These are phyloP conservation scores for Philopotamus ludificatus DNA, from an alignment of 1,140 invertebrate species.

Conservation along the genomic window DNA sequence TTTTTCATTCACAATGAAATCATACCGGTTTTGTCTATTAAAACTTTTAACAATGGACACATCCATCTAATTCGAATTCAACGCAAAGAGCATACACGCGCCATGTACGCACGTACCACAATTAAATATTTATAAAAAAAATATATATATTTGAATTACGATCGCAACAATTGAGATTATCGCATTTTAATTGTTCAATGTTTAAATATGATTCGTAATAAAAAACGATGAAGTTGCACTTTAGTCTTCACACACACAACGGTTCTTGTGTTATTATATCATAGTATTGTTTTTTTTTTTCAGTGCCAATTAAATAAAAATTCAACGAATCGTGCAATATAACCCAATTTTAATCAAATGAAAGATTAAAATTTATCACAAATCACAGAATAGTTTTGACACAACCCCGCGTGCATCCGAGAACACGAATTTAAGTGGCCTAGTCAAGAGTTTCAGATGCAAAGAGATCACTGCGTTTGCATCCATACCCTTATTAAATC, in stretches of 20 bases:
- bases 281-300: too few relatives aligned
- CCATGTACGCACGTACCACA: not conserved
- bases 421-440: not conserved
- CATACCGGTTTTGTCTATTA: too few relatives aligned
- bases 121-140: too few relatives aligned
- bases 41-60: too few relatives aligned
- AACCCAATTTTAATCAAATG: not conserved
- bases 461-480: not conserved
- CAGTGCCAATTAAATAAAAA: not conserved
- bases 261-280: too few relatives aligned
- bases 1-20: too few relatives aligned
- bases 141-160: too few relatives aligned
- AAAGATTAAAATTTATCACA: too few relatives aligned
- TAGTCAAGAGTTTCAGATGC: not conserved
- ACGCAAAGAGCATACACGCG: not conserved
- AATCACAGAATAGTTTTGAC: too few relatives aligned
- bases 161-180: too few relatives aligned
- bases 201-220: slow-evolving; percentile 7
- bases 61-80: too few relatives aligned
- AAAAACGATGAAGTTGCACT: slow-evolving; percentile 21
- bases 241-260: not conserved
- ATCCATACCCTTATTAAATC: slow-evolving; percentile 31
- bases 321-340: not conserved
- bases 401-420: too few relatives aligned
- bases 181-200: slow-evolving; percentile 6